phyloP scores from a whole-genome alignment of 2,113 vertebrate species.

The Prinia subflava region DNA sequence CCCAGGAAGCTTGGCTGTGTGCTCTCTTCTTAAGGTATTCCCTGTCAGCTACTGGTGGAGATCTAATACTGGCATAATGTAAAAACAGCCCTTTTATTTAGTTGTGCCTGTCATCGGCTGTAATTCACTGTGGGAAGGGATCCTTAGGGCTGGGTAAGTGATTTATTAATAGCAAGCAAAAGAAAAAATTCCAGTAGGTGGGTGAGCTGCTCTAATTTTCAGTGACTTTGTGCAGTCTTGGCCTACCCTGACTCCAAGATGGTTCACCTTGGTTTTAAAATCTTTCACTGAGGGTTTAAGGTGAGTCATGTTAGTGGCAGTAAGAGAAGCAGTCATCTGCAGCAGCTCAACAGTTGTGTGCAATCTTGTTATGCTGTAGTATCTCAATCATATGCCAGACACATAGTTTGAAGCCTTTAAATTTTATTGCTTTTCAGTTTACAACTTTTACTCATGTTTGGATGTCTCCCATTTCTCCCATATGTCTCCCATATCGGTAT shows the following conservation, averaged over 20 bases:
- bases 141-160: neutral
- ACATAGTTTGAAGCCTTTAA: neutral
- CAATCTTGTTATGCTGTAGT: neutral
- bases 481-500: neutral
- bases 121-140: neutral
- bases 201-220: neutral
- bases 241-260: neutral
- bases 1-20: neutral
- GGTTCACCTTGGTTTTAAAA: neutral
- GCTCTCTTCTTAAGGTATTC: neutral
- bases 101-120: neutral
- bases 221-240: neutral
- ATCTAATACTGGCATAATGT: neutral
- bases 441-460: neutral
- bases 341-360: neutral
- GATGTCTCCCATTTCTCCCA: neutral
- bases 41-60: neutral
- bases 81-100: neutral
- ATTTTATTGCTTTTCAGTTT: neutral
- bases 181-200: neutral
- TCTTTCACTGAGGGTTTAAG: neutral
- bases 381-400: neutral
- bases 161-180: neutral
- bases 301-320: neutral
- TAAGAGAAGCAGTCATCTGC: neutral